Evolutionary conservation across 30 jellyfish, hydroid and myxozoan genomes (phyloP).

Genomic region (Haliclystus octoradiatus): DNA sequence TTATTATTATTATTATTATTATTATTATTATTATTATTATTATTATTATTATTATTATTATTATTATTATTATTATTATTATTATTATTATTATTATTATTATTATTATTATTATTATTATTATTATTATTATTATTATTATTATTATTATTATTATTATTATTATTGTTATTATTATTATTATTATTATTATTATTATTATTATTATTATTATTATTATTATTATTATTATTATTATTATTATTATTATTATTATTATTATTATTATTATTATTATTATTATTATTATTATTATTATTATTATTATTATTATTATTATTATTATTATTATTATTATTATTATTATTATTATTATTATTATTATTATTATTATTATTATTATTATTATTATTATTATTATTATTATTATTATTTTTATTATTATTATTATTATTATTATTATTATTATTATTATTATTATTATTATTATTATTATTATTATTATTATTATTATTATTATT

Average conservation of each 20-base stretch:
- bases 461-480: too few species aligned
- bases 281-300: background rate
- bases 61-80: slow-evolving; percentile 2
- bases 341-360: background rate
- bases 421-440: too few species aligned
- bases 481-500: too few species aligned
- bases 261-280: slow-evolving; percentile 1
- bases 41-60: slow-evolving; percentile 2
- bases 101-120: background rate
- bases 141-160: background rate
- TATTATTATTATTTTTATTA: background rate
- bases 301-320: background rate
- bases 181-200: background rate
- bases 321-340: slow-evolving; percentile 5
- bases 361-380: slow-evolving; percentile 1
- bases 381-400: slow-evolving; percentile 1
- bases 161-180: background rate
- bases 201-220: slow-evolving; percentile 5
- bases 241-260: slow-evolving; percentile 1
- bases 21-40: background rate
- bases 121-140: background rate
- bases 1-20: slow-evolving; percentile 4
- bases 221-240: background rate
- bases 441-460: too few species aligned
- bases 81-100: background rate